Conservation (phyloP, 2,113 vertebrate species). For the Aramus guarauna region DNA sequence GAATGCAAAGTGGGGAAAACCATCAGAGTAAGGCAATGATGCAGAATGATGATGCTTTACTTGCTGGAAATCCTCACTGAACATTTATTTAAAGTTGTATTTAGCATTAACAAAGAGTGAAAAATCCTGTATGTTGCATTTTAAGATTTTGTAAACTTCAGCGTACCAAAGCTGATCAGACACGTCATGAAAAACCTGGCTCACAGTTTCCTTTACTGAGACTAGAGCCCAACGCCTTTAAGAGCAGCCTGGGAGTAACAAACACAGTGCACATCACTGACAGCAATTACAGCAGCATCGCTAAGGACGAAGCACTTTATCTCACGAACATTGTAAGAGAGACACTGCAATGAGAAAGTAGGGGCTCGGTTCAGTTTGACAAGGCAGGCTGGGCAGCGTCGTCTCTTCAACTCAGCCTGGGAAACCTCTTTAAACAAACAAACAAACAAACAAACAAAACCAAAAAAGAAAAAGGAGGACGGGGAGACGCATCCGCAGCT, state of each 20-base stretch:
- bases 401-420: background rate
- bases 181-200: background rate
- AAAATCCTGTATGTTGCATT: background rate
- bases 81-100: background rate
- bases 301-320: background rate
- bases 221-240: background rate
- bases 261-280: background rate
- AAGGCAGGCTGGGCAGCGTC: background rate
- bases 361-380: background rate
- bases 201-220: background rate
- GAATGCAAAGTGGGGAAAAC: background rate
- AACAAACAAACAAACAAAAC: too few species aligned
- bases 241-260: background rate
- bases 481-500: background rate
- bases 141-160: background rate
- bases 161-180: background rate
- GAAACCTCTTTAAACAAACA: background rate
- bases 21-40: background rate
- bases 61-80: background rate
- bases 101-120: background rate
- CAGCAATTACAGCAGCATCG: background rate
- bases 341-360: background rate
- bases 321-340: background rate
- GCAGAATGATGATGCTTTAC: background rate
- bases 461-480: too few species aligned